phyloP scores from a whole-genome alignment of 2,113 vertebrate species.

The Hippocampus barbouri region DNA sequence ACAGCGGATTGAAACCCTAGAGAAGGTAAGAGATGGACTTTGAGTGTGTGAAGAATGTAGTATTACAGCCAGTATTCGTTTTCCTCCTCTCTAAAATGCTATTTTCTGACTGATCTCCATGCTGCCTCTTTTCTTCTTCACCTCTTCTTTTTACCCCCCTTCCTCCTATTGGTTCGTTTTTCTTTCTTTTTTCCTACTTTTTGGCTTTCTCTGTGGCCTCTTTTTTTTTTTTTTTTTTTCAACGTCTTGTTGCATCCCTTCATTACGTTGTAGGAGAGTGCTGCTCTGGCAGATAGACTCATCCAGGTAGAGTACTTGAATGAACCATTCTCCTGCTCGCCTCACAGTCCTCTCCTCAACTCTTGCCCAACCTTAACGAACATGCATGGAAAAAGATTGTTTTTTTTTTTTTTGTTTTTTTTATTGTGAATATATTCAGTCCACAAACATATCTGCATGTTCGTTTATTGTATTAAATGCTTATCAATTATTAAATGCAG shows the following conservation, averaged over 20 bases:
- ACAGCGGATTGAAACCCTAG: constrained; percentile 90
- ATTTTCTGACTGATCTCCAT: constrained; percentile 25
- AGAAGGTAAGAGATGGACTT: constrained; percentile 79
- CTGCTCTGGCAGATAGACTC: constrained; percentile 94
- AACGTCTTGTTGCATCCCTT: constrained; percentile 39
- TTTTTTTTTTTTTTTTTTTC: constrained; percentile 38
- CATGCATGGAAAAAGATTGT: constrained; percentile 54
- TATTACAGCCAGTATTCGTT: constrained; percentile 1
- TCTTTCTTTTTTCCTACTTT: constrained; percentile 12
- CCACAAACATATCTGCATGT: constrained; percentile 41
- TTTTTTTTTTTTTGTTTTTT: background rate
- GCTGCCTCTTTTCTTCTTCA: constrained; percentile 17
- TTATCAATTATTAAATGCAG: background rate
- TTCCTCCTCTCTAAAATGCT: constrained; percentile 19
- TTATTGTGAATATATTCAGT: constrained; percentile 6
- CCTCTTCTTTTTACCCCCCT: background rate
- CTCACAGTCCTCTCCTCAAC: constrained; percentile 22
- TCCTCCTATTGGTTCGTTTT: constrained; percentile 9
- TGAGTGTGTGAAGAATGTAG: background rate
- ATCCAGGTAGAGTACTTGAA: constrained; percentile 86
- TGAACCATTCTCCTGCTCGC: constrained; percentile 32
- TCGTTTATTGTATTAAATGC: background rate
- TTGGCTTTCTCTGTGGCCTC: constrained; percentile 24
- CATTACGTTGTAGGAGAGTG: constrained; percentile 83
- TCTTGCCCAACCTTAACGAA: background rate